Percentiles rank a stretch among this genome's conserved stretches.
phyloP scores from a whole-genome alignment of 2,113 vertebrate species.

The Chlorodrepanis virens region DNA sequence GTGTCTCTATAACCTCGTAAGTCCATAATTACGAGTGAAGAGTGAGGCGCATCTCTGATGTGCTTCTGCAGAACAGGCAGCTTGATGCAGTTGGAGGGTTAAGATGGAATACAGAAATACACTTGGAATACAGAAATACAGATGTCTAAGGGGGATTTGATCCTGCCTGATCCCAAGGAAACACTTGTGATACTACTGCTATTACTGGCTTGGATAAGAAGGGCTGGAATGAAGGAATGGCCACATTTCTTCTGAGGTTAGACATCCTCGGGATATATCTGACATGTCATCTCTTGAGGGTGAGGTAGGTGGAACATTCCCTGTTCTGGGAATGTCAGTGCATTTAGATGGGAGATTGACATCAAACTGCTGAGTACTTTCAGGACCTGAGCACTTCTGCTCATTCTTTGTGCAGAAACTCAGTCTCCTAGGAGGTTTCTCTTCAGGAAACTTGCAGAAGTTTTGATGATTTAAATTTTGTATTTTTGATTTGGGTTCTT shows the following conservation, averaged over 20 bases:
- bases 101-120: neutral
- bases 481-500: neutral
- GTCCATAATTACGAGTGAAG: accelerated
- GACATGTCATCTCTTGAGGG: neutral
- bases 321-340: neutral
- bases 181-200: neutral
- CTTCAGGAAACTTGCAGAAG: neutral
- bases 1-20: neutral
- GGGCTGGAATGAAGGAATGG: neutral
- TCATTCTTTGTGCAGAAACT: neutral
- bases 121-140: neutral
- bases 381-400: neutral
- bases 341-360: neutral
- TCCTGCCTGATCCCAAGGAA: neutral
- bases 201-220: neutral
- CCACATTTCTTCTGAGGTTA: neutral
- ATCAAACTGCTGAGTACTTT: neutral
- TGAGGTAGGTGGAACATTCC: neutral
- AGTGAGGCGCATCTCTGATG: neutral
- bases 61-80: neutral
- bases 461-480: neutral
- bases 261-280: accelerated
- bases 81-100: neutral
- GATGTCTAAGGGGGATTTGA: neutral
- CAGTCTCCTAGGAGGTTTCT: neutral